phyloP scores from a whole-genome alignment of 1,140 invertebrate species.

The Heliconius congener region DNA sequence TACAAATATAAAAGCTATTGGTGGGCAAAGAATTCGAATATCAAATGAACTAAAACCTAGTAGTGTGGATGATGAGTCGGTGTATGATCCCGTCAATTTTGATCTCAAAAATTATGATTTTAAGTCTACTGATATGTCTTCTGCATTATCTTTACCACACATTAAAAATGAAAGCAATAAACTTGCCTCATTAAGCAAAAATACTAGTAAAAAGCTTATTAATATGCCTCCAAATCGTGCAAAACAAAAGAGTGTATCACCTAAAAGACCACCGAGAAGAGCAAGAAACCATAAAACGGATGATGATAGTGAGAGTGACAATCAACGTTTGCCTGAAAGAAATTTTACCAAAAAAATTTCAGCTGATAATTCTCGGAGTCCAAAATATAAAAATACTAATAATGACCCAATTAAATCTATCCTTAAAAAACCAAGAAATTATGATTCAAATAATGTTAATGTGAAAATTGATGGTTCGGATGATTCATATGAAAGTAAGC shows the following conservation, averaged over 20 bases:
- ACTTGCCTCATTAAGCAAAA: constrained; percentile 58
- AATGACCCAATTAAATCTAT: constrained; percentile 84
- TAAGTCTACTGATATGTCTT: constrained; percentile 64
- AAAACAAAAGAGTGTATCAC: constrained; percentile 75
- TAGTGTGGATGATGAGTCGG: constrained; percentile 61
- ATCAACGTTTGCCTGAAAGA: constrained; percentile 65
- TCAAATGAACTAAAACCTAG: constrained; percentile 70
- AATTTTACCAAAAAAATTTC: constrained; percentile 55
- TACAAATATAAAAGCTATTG: constrained; percentile 81
- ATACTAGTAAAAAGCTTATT: constrained; percentile 61
- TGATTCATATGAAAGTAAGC: constrained; percentile 62
- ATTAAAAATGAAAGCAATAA: constrained; percentile 74
- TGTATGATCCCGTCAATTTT: constrained; percentile 76
- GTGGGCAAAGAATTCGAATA: constrained; percentile 82
- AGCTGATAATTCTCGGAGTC: constrained; percentile 45
- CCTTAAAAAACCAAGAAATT: constrained; percentile 84
- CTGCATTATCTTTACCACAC: constrained; percentile 68
- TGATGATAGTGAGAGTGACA: constrained; percentile 77
- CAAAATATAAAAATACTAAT: constrained; percentile 66
- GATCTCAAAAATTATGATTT: constrained; percentile 75
- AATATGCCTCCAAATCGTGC: constrained; percentile 60
- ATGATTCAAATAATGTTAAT: constrained; percentile 51
- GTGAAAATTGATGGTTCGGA: constrained; percentile 56
- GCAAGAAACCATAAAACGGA: constrained; percentile 69
- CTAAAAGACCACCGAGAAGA: constrained; percentile 73